Base-by-base conservation (phyloP, 2,797 vertebrate species). In the Oophaga sylvatica region DNA sequence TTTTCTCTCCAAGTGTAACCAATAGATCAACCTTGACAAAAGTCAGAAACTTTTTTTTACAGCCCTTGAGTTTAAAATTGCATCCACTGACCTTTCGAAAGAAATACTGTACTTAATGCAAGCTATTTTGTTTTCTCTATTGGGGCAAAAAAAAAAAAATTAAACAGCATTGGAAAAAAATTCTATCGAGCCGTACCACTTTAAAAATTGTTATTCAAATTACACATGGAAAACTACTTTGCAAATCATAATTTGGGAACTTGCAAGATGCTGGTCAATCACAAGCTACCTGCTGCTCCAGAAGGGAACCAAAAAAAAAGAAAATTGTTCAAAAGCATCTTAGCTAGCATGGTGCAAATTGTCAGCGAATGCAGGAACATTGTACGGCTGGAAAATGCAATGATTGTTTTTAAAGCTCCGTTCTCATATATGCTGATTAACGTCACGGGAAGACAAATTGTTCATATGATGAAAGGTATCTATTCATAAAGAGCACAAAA, bases 181-280 rank as follows among this genome's bases (percentile, higher is more conserved):
- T 57, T 88, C 77, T 82, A 77, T 73, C 12, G 56, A 79, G 67
- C 80, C 20, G 26, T 86, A 83, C 73, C 88, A 83, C 88, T 89
- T 89, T 89, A 89, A 86, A 89, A 89, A 89, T 83, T 89, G 84
- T 89, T 89, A 89, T 89, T 89, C 88, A 89, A 89, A 89, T 89
- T 89, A 89, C 80, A 86, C 80, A 86, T 78, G 75, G 59, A 73
- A 89, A 89, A 89, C 80, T 89, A 89, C 88, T 89, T 89, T 89
- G 88, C 88, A 89, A 89, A 82, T 89, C 88, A 86, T 89, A 89
- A 89, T 89, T 89, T 89, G 88, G 88, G 84, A 89, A 83, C 88
- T 89, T 89, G 88, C 88, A 89, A 89, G 88, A 89, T 86, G 88
- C 88, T 86, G 88, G 88, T 89, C 88, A 89, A 89, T 89, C 88